Evolutionary conservation across 2,113 vertebrate genomes (phyloP).

Genomic region (Saiga tatarica): DNA sequence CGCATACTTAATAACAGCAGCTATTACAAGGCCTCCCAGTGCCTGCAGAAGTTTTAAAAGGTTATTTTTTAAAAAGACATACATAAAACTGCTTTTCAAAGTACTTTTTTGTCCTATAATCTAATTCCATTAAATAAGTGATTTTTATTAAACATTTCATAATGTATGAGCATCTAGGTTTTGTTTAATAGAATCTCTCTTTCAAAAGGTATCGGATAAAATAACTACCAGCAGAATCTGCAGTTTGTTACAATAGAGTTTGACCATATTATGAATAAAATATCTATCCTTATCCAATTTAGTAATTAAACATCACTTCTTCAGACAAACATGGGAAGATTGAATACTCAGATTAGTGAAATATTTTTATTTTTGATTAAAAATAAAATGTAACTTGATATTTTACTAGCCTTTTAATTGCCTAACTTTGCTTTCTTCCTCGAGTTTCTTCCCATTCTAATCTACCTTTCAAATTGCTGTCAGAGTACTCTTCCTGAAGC

Average conservation of each 20-base stretch:
- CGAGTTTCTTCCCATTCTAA: neutral
- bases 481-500: neutral
- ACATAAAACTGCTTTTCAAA: slow-evolving; percentile 7
- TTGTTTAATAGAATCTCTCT: neutral
- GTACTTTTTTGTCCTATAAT: neutral
- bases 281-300: neutral
- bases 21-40: slow-evolving; percentile 96
- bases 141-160: neutral
- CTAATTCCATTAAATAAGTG: neutral
- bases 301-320: neutral
- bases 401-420: neutral
- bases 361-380: slow-evolving; percentile 14
- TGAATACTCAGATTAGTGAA: neutral
- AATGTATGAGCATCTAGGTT: neutral
- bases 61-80: slow-evolving; percentile 21
- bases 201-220: neutral
- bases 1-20: slow-evolving; percentile 98
- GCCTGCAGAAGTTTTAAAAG: slow-evolving; percentile 86
- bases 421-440: neutral
- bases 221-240: neutral
- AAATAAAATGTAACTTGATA: neutral
- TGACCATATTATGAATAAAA: neutral
- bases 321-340: neutral
- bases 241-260: neutral
- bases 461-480: neutral